These are phyloP conservation scores for Catocala fraxini DNA, from an alignment of 2,888 invertebrate genomes.

Conservation along the genomic window DNA sequence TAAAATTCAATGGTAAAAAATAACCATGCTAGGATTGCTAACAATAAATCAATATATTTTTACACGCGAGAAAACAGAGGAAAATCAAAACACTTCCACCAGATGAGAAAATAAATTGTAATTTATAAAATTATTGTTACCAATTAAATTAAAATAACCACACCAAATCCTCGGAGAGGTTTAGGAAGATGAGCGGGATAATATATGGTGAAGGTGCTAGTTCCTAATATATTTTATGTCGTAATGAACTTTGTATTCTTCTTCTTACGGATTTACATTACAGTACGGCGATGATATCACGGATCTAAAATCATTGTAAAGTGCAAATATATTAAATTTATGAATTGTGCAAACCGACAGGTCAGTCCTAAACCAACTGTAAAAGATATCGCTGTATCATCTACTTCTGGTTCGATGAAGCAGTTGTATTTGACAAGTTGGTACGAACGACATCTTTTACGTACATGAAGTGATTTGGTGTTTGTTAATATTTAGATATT, in stretches of 20 bases:
- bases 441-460: constrained; percentile 75
- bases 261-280: constrained; percentile 74
- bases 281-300: constrained; percentile 80
- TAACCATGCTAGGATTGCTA: constrained; percentile 85
- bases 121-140: constrained; percentile 72
- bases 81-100: constrained; percentile 88
- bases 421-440: constrained; percentile 28
- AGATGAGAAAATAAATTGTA: constrained; percentile 83
- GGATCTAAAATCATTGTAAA: constrained; percentile 82
- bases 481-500: constrained; percentile 60
- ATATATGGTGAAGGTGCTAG: constrained; percentile 80
- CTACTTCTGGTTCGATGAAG: constrained; percentile 28
- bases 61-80: constrained; percentile 83
- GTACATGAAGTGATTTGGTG: constrained; percentile 79
- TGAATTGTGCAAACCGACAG: constrained; percentile 78
- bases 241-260: constrained; percentile 71
- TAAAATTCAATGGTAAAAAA: constrained; percentile 73
- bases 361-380: constrained; percentile 75
- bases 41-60: constrained; percentile 76
- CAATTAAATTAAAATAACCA: constrained; percentile 84
- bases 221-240: constrained; percentile 75
- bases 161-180: constrained; percentile 88
- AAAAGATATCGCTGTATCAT: constrained; percentile 71
- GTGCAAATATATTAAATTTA: constrained; percentile 81
- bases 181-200: constrained; percentile 83